phyloP scores from a whole-genome alignment of 2,797 vertebrate genomes.

The Aeoliscus strigatus region DNA sequence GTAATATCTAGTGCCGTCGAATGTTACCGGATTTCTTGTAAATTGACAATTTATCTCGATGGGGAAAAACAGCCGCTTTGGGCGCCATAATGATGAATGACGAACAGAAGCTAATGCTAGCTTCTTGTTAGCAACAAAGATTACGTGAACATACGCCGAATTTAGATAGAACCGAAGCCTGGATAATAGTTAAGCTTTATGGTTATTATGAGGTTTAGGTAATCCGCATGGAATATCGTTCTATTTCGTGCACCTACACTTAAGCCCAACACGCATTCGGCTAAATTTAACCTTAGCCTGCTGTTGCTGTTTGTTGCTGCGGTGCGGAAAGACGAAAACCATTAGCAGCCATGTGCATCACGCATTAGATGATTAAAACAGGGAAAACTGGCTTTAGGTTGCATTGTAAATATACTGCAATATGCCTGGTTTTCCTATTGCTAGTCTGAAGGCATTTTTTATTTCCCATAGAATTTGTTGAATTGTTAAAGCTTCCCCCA shows the following conservation, averaged over 20 bases:
- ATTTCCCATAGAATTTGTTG: slow-evolving; percentile 73
- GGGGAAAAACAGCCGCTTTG: slow-evolving; percentile 2
- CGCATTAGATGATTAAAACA: neutral
- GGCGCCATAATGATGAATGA: slow-evolving; percentile 43
- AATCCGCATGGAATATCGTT: neutral
- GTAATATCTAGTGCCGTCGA: neutral
- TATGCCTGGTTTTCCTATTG: slow-evolving; percentile 32
- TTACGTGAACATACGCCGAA: neutral
- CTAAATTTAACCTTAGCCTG: neutral
- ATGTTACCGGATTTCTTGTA: neutral
- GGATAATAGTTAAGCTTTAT: neutral
- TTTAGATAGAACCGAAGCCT: slow-evolving; percentile 23
- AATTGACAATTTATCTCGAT: neutral
- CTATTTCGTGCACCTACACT: neutral
- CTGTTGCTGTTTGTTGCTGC: slow-evolving; percentile 1
- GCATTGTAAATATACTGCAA: slow-evolving; percentile 23
- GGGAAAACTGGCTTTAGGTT: slow-evolving; percentile 4
- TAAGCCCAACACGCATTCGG: neutral
- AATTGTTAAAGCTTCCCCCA: slow-evolving; percentile 72
- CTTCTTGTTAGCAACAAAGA: slow-evolving; percentile 30
- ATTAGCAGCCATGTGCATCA: slow-evolving; percentile 15
- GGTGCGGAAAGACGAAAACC: neutral
- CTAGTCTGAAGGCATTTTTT: slow-evolving; percentile 70
- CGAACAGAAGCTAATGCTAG: slow-evolving; percentile 26
- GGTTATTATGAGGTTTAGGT: rapidly evolving